Evolutionary conservation across 2,113 vertebrate species (phyloP), one percentile per base, ranked within the genome.

Genomic region (Eptesicus fuscus): DNA sequence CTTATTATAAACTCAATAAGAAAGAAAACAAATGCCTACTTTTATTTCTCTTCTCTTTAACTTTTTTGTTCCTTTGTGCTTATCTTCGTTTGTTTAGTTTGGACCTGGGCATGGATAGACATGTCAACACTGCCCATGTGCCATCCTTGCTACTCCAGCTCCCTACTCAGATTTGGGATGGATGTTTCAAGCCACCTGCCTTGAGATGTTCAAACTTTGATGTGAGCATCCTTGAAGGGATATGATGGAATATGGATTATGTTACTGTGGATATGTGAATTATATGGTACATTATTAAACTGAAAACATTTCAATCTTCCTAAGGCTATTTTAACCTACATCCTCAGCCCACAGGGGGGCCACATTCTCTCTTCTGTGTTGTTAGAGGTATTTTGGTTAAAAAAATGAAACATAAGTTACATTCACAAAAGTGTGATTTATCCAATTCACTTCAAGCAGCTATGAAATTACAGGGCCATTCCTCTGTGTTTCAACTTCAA

Each of bases 1-100:
- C 84, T 94, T 94, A 92, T 93, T 92, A 96, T 20, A 95, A 95
- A 97, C 71, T 95, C 73, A 90, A 40, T 53, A 92, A 74, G 12
- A 49, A 95, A 93, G 42, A 49, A 96, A 93, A 83, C 56, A 96
- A 96, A 92, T 84, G 35, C 3, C 53, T 84, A 42, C 18, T 84
- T 92, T 88, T 74, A 90, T 96, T 91, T 91, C 49, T 61, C 61
- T 63, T 59, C 44, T 67, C 40, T 63, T 67, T 88, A 94, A 92
- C 7, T 79, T 70, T 82, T 67, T 74, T 86, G 53, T 42, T 76
- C 51, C 4, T 83, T 47, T 56, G 28, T 65, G 6, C 22, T 69
- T 73, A 20, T 56, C 42, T 51, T 42, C 63, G 4, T 82, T 92
- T 65, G n/a, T 74, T 88, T 59, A 28, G 7, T 91, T 28, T 79